phyloP scores from a whole-genome alignment of 2,888 invertebrate species.

The Calameuta filiformis region DNA sequence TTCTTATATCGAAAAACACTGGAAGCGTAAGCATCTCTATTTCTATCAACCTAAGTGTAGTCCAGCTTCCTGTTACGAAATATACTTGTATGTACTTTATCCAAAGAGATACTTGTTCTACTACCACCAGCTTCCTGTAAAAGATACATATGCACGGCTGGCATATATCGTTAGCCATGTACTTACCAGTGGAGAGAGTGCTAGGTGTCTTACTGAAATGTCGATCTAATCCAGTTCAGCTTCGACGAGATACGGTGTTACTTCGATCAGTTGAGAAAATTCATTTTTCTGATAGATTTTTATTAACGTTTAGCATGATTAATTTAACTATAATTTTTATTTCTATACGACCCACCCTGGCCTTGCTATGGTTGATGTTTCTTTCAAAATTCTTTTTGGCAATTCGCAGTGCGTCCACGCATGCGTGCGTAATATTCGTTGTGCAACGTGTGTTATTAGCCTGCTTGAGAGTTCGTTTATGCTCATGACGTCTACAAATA shows the following conservation, averaged over 20 bases:
- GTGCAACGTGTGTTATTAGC: not conserved
- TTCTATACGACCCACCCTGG: not conserved
- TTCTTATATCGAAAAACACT: not conserved
- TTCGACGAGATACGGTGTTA: not conserved
- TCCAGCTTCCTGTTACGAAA: not conserved
- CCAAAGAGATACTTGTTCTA: not conserved
- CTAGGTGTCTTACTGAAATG: not conserved
- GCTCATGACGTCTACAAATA: not conserved
- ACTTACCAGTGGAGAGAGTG: not conserved
- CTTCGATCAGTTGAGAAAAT: not conserved
- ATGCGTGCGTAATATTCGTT: not conserved
- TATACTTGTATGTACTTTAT: not conserved
- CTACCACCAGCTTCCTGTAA: constrained; percentile 27
- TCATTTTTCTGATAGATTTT: not conserved
- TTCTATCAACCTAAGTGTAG: not conserved
- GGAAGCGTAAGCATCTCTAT: not conserved
- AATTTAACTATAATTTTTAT: not conserved
- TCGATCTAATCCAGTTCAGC: not conserved
- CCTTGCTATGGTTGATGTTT: not conserved
- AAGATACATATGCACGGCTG: constrained; percentile 30
- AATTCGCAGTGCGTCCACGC: not conserved
- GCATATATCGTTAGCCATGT: not conserved
- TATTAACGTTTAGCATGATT: not conserved
- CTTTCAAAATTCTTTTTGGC: not conserved
- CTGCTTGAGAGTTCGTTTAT: not conserved